Base-by-base conservation (phyloP, 2,888 invertebrate genomes). In the Epinotia nisella region DNA sequence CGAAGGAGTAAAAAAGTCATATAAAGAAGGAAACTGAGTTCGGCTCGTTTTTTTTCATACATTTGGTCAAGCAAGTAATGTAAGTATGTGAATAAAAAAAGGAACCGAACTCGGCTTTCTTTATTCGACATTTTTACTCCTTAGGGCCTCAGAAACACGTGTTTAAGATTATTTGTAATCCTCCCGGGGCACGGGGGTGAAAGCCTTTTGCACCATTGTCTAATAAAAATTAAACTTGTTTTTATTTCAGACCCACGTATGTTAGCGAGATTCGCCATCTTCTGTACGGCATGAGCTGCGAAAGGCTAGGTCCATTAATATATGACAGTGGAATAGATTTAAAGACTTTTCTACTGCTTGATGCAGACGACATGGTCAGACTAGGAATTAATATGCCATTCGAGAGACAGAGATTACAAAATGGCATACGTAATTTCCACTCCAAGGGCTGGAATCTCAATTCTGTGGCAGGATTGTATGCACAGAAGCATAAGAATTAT, bases 251-350 rank as follows among this genome's bases (percentile, higher is more conserved):
- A 67, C 94, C 94, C 29, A 83, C 82, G 64, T 95, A 95, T 80
- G 81, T 84, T 5, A 79, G 82, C 55, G 95, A 96, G 85, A 91
- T 96, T 74, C 89, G 87, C 7, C 86, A 91, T 71, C 90, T 96
- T 1, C 85, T 96, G 0, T 93, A 94, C 78, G 95, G 95, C 2
- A 95, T 95, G 94, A 93, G 93, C 74, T 94, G 95, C 79, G 95
- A 95, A 77, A 85, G 86, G 49, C 86, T 95, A 41, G 86, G 88
- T 0, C 81, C 88, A 2, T 67, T 89, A 2, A 94, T 96, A 76
- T 79, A 88, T 65, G 88, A 93, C 15, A 89, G 86, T 70, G 87
- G 90, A 10, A 92, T 96, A 75, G 90, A 91, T 80, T 87, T 96
- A 21, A 89, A 92, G 71, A 89, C 90, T 1, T 95, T 96, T 79